phyloP scores from a whole-genome alignment of 2,888 invertebrate genomes.

The Acanthoscelides obtectus region DNA sequence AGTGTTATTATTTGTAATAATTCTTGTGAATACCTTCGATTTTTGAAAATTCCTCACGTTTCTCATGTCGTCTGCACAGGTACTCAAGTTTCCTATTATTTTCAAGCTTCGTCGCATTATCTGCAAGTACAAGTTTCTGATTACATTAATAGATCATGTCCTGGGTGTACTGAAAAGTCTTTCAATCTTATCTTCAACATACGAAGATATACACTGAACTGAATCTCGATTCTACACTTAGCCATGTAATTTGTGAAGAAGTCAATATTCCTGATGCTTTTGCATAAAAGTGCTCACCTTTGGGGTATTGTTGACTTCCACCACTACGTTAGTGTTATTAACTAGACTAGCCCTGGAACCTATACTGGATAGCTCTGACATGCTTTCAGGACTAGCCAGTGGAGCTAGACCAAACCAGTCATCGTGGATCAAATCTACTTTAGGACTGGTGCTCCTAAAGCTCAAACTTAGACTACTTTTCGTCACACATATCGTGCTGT shows the following conservation, averaged over 20 bases:
- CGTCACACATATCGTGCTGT: constrained; percentile 15
- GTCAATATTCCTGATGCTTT: too few relatives aligned
- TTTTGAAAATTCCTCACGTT: constrained; percentile 54
- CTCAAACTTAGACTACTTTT: constrained; percentile 34
- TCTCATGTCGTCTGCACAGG: constrained; percentile 61
- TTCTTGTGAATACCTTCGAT: constrained; percentile 36
- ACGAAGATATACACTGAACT: too few relatives aligned
- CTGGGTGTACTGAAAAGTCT: too few relatives aligned
- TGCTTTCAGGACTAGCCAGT: constrained; percentile 75
- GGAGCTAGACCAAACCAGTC: constrained; percentile 71
- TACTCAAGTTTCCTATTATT: constrained; percentile 59
- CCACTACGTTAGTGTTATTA: constrained; percentile 44
- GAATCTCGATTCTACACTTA: too few relatives aligned
- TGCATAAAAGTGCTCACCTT: constrained; percentile 27
- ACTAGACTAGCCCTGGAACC: constrained; percentile 63
- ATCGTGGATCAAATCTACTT: constrained; percentile 55
- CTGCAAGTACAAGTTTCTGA: constrained; percentile 15
- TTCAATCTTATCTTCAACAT: too few relatives aligned
- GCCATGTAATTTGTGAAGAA: too few relatives aligned
- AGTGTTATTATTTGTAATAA: constrained; percentile 27
- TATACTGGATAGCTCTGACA: constrained; percentile 76
- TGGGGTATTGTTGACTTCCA: constrained; percentile 29
- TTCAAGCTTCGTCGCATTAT: constrained; percentile 63
- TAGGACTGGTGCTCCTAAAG: constrained; percentile 31
- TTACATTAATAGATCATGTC: too few relatives aligned